Conservation (phyloP, 2,113 vertebrate genomes). For the Lepus americanus region DNA sequence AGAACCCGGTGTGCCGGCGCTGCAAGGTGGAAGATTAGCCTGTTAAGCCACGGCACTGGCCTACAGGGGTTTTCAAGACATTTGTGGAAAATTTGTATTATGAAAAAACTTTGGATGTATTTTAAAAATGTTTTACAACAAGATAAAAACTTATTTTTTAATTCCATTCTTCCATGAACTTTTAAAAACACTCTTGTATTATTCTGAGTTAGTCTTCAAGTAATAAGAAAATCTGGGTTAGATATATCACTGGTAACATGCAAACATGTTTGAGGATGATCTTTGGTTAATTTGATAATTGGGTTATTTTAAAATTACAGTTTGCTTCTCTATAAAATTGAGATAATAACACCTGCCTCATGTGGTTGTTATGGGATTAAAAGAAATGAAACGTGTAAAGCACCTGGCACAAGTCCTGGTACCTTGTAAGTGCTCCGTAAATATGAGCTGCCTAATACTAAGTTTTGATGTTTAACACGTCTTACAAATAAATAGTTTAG, state of each 20-base stretch:
- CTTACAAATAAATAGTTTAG: conserved; percentile 59
- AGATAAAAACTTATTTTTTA: too few relatives aligned
- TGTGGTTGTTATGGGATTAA: conserved; percentile 29
- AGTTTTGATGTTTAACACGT: conserved; percentile 32
- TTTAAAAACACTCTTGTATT: background rate
- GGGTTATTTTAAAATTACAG: conserved; percentile 68
- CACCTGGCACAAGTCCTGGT: background rate
- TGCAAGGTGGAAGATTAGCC: too few relatives aligned
- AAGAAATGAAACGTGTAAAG: conserved; percentile 33
- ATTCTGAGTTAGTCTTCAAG: conserved; percentile 36
- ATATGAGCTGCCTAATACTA: conserved; percentile 38
- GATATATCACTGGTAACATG: conserved; percentile 10
- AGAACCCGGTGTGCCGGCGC: too few relatives aligned
- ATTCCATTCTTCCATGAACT: too few relatives aligned
- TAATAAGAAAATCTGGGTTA: conserved; percentile 16
- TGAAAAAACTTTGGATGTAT: too few relatives aligned
- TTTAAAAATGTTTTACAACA: too few relatives aligned
- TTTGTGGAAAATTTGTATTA: too few relatives aligned
- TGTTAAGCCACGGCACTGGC: too few relatives aligned
- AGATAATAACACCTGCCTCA: conserved; percentile 40
- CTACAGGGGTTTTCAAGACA: too few relatives aligned
- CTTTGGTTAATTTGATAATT: conserved; percentile 63
- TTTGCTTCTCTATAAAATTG: conserved; percentile 55
- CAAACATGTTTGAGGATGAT: conserved; percentile 28
- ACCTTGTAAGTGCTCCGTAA: background rate